phyloP scores from a whole-genome alignment of 2,113 vertebrate species.

The Pandion haliaetus region DNA sequence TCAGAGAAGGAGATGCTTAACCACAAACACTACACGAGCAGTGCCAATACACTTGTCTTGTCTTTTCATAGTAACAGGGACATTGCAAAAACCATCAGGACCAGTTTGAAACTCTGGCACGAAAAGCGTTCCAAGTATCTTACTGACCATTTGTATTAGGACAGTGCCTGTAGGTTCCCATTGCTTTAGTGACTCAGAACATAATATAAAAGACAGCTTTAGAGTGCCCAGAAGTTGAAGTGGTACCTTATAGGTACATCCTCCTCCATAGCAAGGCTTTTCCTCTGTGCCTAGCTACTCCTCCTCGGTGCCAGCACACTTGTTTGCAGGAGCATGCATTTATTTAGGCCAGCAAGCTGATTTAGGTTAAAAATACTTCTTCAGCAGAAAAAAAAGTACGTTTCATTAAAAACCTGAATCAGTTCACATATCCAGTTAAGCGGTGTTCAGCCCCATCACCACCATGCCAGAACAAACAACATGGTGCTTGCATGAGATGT shows the following conservation, averaged over 20 bases:
- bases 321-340: neutral
- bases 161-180: neutral
- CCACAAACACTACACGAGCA: neutral
- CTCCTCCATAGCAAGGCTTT: neutral
- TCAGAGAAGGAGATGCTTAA: neutral
- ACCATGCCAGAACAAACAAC: neutral
- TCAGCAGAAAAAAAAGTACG: fast-evolving
- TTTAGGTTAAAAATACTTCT: neutral
- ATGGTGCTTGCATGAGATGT: neutral
- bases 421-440: neutral
- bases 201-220: neutral
- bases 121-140: neutral
- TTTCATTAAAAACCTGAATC: neutral
- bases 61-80: neutral
- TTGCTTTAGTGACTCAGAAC: neutral
- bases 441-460: neutral
- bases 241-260: neutral
- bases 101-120: neutral
- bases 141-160: neutral
- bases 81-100: neutral
- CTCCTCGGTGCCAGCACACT: neutral
- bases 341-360: neutral
- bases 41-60: neutral
- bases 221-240: neutral
- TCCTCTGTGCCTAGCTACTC: neutral